phyloP scores from a whole-genome alignment of 2,797 vertebrate genomes.

The Pseudochirops corinnae region DNA sequence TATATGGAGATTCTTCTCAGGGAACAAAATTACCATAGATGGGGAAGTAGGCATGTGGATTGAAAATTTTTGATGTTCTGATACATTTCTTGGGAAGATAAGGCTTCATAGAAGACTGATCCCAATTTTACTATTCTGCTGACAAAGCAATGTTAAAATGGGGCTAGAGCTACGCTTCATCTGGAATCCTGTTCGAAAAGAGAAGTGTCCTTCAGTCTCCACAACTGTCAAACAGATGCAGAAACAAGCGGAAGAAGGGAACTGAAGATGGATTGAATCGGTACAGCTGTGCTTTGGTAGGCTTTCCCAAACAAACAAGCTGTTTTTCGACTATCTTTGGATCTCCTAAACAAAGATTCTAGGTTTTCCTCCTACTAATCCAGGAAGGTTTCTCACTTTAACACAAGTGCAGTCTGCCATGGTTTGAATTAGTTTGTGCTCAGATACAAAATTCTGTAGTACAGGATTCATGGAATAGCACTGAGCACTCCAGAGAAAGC shows the following conservation, averaged over 20 bases:
- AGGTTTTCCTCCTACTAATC: neutral
- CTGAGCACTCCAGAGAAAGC: neutral
- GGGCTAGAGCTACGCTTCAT: neutral
- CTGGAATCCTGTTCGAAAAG: neutral
- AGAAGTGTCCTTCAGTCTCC: neutral
- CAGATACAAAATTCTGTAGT: neutral
- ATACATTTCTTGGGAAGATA: neutral
- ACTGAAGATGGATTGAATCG: neutral
- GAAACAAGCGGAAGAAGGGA: neutral
- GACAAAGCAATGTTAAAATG: neutral
- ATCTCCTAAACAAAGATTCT: neutral
- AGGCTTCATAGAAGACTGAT: neutral
- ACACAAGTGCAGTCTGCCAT: neutral
- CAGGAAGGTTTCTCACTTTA: conserved; percentile 13
- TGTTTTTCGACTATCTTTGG: conserved; percentile 23
- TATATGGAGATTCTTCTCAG: neutral
- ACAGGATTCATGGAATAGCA: neutral
- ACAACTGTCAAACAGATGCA: neutral
- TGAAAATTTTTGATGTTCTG: neutral
- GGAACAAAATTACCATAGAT: neutral
- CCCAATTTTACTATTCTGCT: neutral
- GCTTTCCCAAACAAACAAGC: neutral
- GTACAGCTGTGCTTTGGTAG: neutral
- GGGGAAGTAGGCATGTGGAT: neutral
- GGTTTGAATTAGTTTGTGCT: neutral